These are phyloP conservation scores for Caenorhabditis imperialis DNA, from an alignment of 2,888 invertebrate species.

Conservation along the genomic window DNA sequence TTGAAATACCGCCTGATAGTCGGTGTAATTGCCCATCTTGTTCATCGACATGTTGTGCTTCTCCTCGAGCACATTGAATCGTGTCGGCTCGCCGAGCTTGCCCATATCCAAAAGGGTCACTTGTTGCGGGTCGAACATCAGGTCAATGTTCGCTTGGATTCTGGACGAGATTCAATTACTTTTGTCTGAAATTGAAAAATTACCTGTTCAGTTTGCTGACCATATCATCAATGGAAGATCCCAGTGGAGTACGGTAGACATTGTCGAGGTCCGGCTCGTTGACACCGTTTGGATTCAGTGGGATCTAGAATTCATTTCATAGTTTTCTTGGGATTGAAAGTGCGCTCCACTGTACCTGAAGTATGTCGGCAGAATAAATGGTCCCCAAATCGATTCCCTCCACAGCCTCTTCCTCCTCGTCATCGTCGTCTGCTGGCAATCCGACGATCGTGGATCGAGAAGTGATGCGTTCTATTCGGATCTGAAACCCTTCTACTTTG, in stretches of 20 bases:
- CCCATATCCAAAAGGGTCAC: conserved; percentile 46
- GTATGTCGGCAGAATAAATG: conserved; percentile 30
- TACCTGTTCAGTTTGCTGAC: conserved; percentile 36
- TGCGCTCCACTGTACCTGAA: not conserved
- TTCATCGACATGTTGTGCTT: conserved; percentile 95
- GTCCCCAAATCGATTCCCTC: conserved; percentile 15
- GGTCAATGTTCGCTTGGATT: conserved; percentile 90
- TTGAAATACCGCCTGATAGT: conserved; percentile 90
- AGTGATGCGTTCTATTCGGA: conserved; percentile 49
- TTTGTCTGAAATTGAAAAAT: not conserved
- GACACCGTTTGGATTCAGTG: conserved; percentile 29
- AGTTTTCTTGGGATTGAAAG: not conserved
- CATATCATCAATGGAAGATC: conserved; percentile 23
- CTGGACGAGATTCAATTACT: conserved; percentile 77
- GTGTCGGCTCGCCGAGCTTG: conserved; percentile 12
- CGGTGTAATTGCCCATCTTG: conserved; percentile 99
- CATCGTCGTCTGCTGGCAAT: conserved; percentile 10
- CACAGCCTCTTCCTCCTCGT: conserved; percentile 8
- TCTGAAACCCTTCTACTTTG: too few species aligned
- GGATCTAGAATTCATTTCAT: conserved; percentile 17
- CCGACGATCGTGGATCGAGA: conserved; percentile 33
- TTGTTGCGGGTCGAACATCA: conserved; percentile 41
- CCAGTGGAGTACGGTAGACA: conserved; percentile 35
- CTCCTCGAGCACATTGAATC: conserved; percentile 82
- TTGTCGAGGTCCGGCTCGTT: conserved; percentile 32